These are phyloP conservation scores for Lysandra bellargus DNA, from an alignment of 2,888 invertebrate genomes.

Conservation along the genomic window DNA sequence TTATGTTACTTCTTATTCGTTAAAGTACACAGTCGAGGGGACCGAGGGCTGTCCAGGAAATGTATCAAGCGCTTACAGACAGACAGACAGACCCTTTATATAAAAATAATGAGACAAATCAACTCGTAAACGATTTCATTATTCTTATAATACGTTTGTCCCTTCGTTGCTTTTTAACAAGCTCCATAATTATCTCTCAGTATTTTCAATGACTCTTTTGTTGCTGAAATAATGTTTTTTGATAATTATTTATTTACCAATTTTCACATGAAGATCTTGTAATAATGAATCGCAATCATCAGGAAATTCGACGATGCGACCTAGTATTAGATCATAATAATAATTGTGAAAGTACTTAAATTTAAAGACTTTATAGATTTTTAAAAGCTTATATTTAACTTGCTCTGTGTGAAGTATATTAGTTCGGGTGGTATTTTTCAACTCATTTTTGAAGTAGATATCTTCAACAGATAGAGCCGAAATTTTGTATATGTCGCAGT, in stretches of 20 bases:
- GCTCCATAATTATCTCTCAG: neutral
- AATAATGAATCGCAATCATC: no score
- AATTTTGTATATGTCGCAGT: no score
- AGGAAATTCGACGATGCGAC: no score
- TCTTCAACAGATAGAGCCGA: no score
- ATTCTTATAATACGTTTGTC: slow-evolving; percentile 1
- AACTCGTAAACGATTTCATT: neutral
- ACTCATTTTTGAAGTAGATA: no score
- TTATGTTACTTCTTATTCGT: neutral
- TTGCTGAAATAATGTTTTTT: neutral
- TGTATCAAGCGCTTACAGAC: neutral
- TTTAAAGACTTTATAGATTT: no score
- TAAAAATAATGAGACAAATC: slow-evolving; percentile 12
- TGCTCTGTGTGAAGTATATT: no score
- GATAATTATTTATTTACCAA: neutral
- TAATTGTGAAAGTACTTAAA: no score
- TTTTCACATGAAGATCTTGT: neutral
- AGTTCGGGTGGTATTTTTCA: no score
- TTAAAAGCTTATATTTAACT: no score
- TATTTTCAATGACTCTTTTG: neutral
- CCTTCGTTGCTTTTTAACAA: neutral
- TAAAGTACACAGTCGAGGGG: neutral
- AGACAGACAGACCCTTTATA: neutral
- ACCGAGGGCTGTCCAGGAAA: neutral
- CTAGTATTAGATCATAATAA: no score